Percentiles rank a stretch among this genome's conserved stretches.
These are phyloP conservation scores for Hypomecis atomaria DNA, from an alignment of 2,888 invertebrate genomes.

Conservation along the genomic window DNA sequence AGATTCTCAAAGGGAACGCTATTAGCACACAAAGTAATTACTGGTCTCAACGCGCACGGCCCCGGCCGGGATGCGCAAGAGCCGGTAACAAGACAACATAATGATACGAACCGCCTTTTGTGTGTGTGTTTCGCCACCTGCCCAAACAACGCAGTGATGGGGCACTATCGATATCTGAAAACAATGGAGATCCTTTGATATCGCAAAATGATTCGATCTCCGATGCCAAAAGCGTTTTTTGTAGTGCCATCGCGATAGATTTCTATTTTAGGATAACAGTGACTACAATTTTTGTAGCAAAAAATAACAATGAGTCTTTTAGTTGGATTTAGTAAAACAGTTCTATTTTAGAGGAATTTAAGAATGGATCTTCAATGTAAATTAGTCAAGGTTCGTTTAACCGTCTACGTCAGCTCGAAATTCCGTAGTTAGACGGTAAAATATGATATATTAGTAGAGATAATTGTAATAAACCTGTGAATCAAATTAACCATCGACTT, in stretches of 20 bases:
- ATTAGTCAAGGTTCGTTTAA: background rate
- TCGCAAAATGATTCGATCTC: constrained; percentile 9
- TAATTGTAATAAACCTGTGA: too few species aligned
- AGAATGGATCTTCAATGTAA: background rate
- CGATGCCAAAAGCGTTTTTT: constrained; percentile 8
- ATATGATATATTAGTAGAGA: too few species aligned
- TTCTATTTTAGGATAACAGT: constrained; percentile 4
- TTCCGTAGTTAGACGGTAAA: too few species aligned
- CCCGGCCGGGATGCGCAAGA: constrained; percentile 70
- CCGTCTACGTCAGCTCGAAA: background rate
- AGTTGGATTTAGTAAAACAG: background rate
- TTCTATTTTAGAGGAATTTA: background rate
- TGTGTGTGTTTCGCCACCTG: constrained; percentile 83
- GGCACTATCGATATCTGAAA: constrained; percentile 50
- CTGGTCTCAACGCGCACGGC: constrained; percentile 69
- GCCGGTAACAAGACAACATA: constrained; percentile 83
- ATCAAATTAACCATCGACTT: too few species aligned
- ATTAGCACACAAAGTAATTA: constrained; percentile 77
- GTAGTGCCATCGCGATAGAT: background rate
- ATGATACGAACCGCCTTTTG: constrained; percentile 80
- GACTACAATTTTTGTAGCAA: constrained; percentile 2
- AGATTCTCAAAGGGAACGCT: constrained; percentile 55
- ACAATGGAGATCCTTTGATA: constrained; percentile 29
- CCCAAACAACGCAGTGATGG: constrained; percentile 73
- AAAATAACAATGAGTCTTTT: constrained; percentile 10